Percentiles rank a stretch among this genome's conserved stretches.
Evolutionary conservation across 2,113 vertebrate species (phyloP).

Genomic region (Semnornis frantzii): DNA sequence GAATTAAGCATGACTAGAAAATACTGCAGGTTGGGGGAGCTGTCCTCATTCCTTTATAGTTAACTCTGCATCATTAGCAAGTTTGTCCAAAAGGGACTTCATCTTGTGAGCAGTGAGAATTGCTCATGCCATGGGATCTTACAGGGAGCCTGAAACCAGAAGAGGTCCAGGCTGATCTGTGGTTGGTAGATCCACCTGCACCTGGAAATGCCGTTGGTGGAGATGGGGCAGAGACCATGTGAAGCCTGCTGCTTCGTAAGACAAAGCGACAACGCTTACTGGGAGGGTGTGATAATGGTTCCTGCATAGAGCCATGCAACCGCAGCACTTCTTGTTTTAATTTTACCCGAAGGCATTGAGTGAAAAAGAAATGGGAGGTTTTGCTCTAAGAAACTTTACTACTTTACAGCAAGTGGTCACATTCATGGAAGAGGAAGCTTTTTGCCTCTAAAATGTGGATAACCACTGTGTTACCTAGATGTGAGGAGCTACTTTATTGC

Average conservation of each 20-base stretch:
- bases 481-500: not conserved
- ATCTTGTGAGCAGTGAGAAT: not conserved
- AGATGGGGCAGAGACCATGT: not conserved
- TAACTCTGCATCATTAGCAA: no score
- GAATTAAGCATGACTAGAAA: not conserved
- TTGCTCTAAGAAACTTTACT: not conserved
- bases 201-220: not conserved
- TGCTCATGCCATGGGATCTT: accelerated
- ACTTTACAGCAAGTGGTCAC: not conserved
- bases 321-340: not conserved
- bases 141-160: not conserved
- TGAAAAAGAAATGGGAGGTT: not conserved
- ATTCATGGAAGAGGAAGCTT: not conserved
- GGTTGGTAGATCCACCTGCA: not conserved
- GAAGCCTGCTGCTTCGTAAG: not conserved
- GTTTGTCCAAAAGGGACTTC: not conserved
- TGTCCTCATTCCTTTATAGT: not conserved
- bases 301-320: not conserved
- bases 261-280: not conserved
- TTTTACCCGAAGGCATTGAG: not conserved
- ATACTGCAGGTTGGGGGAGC: not conserved
- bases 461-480: not conserved
- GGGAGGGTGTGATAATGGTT: not conserved
- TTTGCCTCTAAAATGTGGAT: not conserved
- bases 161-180: not conserved